These are phyloP conservation scores for Plecotus auritus DNA, from an alignment of 2,113 vertebrate species.

Conservation along the genomic window DNA sequence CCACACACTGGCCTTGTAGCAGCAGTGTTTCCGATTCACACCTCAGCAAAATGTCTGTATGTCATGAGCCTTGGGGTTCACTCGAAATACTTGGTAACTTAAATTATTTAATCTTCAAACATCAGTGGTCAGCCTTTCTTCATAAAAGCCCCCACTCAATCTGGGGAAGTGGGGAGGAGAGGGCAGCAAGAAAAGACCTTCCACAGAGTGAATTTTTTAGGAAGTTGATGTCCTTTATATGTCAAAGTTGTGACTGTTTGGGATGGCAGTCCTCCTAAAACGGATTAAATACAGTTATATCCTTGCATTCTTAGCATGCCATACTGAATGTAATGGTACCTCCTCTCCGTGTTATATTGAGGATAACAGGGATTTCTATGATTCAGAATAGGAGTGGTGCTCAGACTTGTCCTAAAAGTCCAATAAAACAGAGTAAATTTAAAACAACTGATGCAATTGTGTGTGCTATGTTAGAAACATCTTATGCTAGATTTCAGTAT, in stretches of 20 bases:
- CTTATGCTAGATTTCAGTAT: not conserved
- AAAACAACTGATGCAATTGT: not conserved
- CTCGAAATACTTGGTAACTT: not conserved
- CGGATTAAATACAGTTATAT: not conserved
- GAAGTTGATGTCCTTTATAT: not conserved
- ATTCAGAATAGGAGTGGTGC: not conserved
- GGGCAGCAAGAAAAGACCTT: not conserved
- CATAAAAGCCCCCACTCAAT: not conserved
- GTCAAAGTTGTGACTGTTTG: not conserved
- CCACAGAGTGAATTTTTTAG: not conserved
- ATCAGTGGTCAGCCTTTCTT: not conserved
- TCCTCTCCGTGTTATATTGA: not conserved
- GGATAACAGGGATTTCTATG: not conserved
- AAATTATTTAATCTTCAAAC: not conserved
- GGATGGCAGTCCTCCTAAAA: not conserved
- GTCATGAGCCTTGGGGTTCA: not conserved
- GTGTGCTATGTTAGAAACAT: not conserved
- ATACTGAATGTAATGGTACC: not conserved
- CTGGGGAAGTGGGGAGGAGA: not conserved
- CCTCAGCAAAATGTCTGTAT: not conserved
- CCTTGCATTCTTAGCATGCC: not conserved
- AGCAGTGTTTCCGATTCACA: not conserved
- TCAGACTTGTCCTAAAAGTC: not conserved
- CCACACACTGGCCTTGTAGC: not conserved
- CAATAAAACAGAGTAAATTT: not conserved